Conservation (phyloP, 1,140 invertebrate genomes). For the Leguminivora glycinivorella region DNA sequence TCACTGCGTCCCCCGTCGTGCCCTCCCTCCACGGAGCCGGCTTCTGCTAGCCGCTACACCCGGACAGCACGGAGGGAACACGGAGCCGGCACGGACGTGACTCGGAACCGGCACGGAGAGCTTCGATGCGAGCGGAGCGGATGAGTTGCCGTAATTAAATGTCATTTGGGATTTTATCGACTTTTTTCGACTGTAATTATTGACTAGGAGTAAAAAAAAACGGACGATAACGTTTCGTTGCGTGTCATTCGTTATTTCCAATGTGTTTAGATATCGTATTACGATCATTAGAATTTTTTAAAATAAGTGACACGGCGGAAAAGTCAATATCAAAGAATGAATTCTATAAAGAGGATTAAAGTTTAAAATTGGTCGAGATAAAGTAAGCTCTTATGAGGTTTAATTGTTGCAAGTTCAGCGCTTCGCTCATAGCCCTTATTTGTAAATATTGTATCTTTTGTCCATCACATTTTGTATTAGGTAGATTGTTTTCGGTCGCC, state of each 20-base stretch:
- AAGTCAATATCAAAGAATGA: no score
- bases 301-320: no score
- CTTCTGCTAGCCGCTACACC: slow-evolving; percentile 66
- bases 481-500: slow-evolving; percentile 9
- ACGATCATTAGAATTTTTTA: no score
- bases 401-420: neutral
- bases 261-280: no score
- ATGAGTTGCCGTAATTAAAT: no score
- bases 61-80: slow-evolving; percentile 11
- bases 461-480: slow-evolving; percentile 50
- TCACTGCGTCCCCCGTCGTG: slow-evolving; percentile 61
- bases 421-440: slow-evolving; percentile 64
- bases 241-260: no score
- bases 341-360: neutral
- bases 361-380: neutral
- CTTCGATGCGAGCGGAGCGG: no score
- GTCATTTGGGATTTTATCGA: no score
- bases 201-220: no score
- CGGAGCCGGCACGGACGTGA: slow-evolving; percentile 3
- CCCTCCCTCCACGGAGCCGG: slow-evolving; percentile 75
- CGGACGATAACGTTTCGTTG: no score
- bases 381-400: neutral
- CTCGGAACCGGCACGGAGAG: no score
- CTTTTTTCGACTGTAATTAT: no score
- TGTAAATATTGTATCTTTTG: slow-evolving; percentile 75